Conservation (phyloP, 2,113 vertebrate genomes). For the Spilogale gracilis region DNA sequence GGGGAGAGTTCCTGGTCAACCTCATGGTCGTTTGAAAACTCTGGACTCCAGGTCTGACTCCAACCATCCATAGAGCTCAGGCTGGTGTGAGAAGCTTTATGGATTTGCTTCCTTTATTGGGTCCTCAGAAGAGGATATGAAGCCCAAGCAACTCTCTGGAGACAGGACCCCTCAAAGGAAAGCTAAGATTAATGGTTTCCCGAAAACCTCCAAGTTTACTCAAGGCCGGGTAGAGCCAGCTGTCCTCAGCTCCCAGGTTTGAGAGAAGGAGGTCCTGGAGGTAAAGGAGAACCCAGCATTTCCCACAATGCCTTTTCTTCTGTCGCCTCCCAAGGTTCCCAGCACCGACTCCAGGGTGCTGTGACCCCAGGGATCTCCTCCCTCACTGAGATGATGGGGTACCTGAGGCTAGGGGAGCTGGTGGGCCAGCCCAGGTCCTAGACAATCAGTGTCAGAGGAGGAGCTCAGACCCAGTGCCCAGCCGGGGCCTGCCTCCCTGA, state of each 20-base stretch:
- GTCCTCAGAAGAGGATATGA: slow-evolving; percentile 66
- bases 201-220: slow-evolving; percentile 68
- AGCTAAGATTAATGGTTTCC: slow-evolving; percentile 73
- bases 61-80: not conserved
- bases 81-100: slow-evolving; percentile 68
- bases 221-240: not conserved
- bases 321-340: not conserved
- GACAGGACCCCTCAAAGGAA: slow-evolving; percentile 62
- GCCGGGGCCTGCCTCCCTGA: not conserved
- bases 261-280: not conserved
- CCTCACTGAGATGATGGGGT: not conserved
- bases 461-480: not conserved
- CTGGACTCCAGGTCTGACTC: not conserved
- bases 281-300: not conserved
- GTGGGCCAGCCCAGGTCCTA: not conserved
- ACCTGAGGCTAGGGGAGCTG: not conserved
- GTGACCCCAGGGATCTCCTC: too few relatives aligned
- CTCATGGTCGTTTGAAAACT: fast-evolving
- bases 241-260: not conserved
- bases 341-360: not conserved
- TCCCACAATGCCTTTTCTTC: not conserved
- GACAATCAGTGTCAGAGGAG: not conserved
- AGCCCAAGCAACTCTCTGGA: slow-evolving; percentile 53
- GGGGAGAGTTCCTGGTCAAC: too few relatives aligned
- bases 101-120: slow-evolving; percentile 81